phyloP scores from a whole-genome alignment of 2,797 vertebrate genomes.

The Cryptoprocta ferox region DNA sequence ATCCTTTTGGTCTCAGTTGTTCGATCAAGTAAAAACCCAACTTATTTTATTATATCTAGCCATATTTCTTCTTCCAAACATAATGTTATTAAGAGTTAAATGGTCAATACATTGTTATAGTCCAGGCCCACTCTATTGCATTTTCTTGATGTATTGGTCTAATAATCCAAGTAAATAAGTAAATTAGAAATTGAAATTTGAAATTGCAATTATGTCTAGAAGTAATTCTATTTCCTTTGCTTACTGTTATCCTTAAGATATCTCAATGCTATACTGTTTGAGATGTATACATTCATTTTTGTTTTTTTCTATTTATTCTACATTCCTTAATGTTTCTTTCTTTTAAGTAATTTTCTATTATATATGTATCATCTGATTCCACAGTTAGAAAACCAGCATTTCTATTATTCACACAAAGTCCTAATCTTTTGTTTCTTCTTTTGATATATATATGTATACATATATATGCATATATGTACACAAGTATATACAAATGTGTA shows the following conservation, averaged over 20 bases:
- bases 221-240: slow-evolving; percentile 24
- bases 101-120: neutral
- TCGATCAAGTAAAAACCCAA: neutral
- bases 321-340: neutral
- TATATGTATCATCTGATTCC: neutral
- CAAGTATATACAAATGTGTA: neutral
- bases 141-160: slow-evolving; percentile 30
- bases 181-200: slow-evolving; percentile 1
- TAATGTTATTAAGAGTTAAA: slow-evolving; percentile 4
- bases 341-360: neutral
- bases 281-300: neutral
- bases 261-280: neutral
- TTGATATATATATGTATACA: neutral
- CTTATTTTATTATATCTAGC: neutral
- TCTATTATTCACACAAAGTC: neutral
- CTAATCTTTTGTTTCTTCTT: neutral
- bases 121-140: neutral
- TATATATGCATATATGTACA: neutral
- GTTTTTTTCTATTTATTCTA: neutral
- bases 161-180: slow-evolving; percentile 28
- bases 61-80: neutral
- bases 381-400: neutral
- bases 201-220: neutral
- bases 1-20: neutral
- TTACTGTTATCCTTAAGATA: neutral